Percentiles rank a stretch among this genome's conserved stretches.
Evolutionary conservation across 2,888 invertebrate species (phyloP).

Genomic region (Rhagium mordax): DNA sequence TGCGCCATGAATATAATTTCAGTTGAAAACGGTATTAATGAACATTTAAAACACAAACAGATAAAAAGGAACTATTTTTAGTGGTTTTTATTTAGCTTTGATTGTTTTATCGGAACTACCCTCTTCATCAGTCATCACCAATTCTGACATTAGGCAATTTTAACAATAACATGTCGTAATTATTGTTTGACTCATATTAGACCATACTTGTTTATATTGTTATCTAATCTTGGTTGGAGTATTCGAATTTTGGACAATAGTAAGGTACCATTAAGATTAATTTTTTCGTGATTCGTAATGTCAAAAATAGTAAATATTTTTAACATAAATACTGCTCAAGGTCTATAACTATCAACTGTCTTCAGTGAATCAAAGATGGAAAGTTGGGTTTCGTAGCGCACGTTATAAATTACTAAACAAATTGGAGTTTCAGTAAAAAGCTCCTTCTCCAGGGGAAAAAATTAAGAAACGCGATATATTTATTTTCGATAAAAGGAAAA

Average conservation of each 20-base stretch:
- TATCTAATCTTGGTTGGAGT: not conserved
- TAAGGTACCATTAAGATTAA: too few species aligned
- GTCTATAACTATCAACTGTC: too few species aligned
- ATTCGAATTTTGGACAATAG: not conserved
- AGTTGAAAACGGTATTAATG: not conserved
- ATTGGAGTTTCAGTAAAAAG: too few species aligned
- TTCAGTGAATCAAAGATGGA: too few species aligned
- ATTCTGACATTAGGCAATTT: not conserved
- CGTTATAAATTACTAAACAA: too few species aligned
- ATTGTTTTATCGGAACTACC: not conserved
- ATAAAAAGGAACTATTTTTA: not conserved
- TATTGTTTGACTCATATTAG: not conserved
- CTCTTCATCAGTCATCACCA: not conserved
- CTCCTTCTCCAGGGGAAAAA: too few species aligned
- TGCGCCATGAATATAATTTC: not conserved
- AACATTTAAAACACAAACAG: not conserved
- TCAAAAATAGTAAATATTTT: too few species aligned
- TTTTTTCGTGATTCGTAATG: too few species aligned
- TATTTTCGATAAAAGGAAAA: too few species aligned
- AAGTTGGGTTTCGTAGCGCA: too few species aligned
- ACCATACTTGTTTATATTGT: not conserved
- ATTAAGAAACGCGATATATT: too few species aligned
- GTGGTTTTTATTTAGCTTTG: not conserved
- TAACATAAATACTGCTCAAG: too few species aligned
- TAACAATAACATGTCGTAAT: not conserved